These are phyloP conservation scores for Stomatorhinus ivindoensis DNA, from an alignment of 2,113 vertebrate species.

Conservation along the genomic window DNA sequence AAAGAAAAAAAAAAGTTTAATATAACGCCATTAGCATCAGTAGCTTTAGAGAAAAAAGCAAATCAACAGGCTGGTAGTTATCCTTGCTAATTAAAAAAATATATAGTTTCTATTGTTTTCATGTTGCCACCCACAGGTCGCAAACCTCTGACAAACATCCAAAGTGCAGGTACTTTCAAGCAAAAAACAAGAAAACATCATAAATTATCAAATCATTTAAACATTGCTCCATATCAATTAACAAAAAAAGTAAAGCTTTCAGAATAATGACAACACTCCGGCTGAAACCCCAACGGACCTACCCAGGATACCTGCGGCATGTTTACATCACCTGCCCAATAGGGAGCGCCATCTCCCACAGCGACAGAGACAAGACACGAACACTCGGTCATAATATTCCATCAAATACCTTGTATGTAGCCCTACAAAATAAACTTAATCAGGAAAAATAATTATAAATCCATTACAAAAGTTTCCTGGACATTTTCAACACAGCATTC, in stretches of 20 bases:
- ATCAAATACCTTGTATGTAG: not conserved
- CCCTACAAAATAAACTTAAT: not conserved
- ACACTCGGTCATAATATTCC: not conserved
- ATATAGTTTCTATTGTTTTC: not conserved
- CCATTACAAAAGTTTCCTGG: not conserved
- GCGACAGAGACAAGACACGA: not conserved
- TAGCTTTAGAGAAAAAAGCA: not conserved
- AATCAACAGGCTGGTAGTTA: not conserved
- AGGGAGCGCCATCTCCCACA: not conserved
- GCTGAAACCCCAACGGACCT: not conserved
- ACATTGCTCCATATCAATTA: not conserved
- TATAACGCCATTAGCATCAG: not conserved
- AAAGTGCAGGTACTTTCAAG: not conserved
- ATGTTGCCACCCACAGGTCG: not conserved
- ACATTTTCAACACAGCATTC: slow-evolving; percentile 5
- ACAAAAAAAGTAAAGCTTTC: not conserved
- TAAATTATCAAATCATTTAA: not conserved
- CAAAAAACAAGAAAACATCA: not conserved
- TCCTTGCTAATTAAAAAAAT: not conserved
- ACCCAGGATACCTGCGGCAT: not conserved
- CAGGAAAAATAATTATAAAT: not conserved
- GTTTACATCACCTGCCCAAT: not conserved
- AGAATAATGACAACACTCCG: not conserved
- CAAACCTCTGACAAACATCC: not conserved
- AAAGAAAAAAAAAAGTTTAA: not conserved